Conservation (phyloP, 2,888 invertebrate species). For the Bellardia bayeri region DNA sequence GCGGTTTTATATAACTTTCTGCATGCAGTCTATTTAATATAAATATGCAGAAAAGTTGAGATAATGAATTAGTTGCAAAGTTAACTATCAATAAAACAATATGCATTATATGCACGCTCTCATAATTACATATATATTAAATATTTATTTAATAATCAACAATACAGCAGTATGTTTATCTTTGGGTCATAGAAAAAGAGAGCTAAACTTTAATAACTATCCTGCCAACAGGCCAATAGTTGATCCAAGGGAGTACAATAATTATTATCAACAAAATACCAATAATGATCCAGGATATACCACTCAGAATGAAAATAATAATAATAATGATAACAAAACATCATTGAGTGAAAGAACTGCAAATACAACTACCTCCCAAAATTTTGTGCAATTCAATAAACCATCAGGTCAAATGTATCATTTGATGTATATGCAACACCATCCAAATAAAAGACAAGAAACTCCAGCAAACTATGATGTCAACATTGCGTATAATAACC, state of each 20-base stretch:
- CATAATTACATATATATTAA: constrained; percentile 21
- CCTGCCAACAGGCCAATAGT: not conserved
- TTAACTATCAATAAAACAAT: constrained; percentile 33
- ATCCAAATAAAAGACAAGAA: constrained; percentile 21
- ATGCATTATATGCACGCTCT: constrained; percentile 56
- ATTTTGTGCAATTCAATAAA: constrained; percentile 38
- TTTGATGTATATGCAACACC: constrained; percentile 49
- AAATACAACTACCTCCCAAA: constrained; percentile 43
- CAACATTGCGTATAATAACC: not conserved
- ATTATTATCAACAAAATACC: constrained; percentile 42
- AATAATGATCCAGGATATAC: constrained; percentile 62
- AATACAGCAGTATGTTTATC: constrained; percentile 21
- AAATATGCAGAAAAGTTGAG: constrained; percentile 30
- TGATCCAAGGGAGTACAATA: constrained; percentile 18
- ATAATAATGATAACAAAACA: not conserved
- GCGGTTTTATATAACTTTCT: constrained; percentile 22
- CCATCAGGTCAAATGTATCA: constrained; percentile 59
- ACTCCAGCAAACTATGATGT: not conserved
- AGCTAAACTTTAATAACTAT: constrained; percentile 56
- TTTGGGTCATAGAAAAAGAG: constrained; percentile 59
- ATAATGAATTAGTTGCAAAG: constrained; percentile 51
- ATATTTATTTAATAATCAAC: not conserved
- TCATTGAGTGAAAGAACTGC: not conserved
- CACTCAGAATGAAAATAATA: constrained; percentile 34
- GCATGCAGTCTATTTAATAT: constrained; percentile 33